Evolutionary conservation across 92 coral and sea anemone genomes (phyloP).

Genomic region (Muricea muricata): DNA sequence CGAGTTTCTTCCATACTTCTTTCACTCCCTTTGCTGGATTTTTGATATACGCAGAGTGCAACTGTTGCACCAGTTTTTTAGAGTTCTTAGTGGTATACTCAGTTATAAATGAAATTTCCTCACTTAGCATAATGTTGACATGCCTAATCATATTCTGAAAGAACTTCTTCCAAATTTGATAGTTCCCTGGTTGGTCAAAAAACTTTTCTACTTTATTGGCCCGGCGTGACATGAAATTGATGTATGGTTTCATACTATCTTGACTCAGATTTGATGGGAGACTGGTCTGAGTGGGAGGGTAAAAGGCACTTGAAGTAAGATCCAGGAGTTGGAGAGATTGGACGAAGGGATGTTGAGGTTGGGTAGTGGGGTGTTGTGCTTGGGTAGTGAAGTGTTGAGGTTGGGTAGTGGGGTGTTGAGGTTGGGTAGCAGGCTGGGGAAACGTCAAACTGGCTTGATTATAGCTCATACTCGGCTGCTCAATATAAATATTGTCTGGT

Average conservation of each 20-base stretch:
- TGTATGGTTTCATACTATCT: slow-evolving; percentile 32
- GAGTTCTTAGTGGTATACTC: slow-evolving; percentile 55
- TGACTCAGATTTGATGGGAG: not conserved
- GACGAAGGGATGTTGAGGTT: not conserved
- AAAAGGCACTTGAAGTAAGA: slow-evolving; percentile 38
- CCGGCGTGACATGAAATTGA: slow-evolving; percentile 58
- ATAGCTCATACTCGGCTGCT: too few species aligned
- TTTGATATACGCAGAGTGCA: slow-evolving; percentile 56
- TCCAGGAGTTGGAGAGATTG: slow-evolving; percentile 20
- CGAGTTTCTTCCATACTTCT: slow-evolving; percentile 58
- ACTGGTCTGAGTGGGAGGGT: not conserved
- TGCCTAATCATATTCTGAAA: slow-evolving; percentile 62
- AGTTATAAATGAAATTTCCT: slow-evolving; percentile 58
- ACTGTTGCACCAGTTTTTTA: slow-evolving; percentile 56
- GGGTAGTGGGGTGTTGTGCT: too few species aligned
- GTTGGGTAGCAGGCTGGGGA: not conserved
- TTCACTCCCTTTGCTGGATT: slow-evolving; percentile 62
- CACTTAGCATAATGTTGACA: slow-evolving; percentile 56
- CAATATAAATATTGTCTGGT: too few species aligned
- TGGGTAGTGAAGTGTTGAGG: not conserved
- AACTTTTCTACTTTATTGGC: slow-evolving; percentile 69
- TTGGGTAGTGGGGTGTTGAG: not conserved
- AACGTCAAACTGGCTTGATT: too few species aligned
- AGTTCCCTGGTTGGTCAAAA: slow-evolving; percentile 69
- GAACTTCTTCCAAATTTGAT: slow-evolving; percentile 60